Percentiles rank a stretch among this genome's conserved stretches.
phyloP scores from a whole-genome alignment of 2,113 vertebrate genomes.

The Dendropsophus ebraccatus region DNA sequence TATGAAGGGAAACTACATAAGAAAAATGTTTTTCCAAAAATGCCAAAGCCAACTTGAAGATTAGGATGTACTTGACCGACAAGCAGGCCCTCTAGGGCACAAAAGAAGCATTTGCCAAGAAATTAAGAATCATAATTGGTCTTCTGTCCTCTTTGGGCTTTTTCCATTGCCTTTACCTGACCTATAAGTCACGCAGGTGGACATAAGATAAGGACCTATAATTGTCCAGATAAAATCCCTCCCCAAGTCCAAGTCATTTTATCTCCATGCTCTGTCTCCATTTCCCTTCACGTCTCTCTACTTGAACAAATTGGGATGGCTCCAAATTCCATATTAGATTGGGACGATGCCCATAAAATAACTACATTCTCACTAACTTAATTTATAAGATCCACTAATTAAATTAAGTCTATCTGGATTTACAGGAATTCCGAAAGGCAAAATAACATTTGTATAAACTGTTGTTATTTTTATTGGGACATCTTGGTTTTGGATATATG shows the following conservation, averaged over 20 bases:
- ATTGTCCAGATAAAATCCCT: background rate
- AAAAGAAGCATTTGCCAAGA: background rate
- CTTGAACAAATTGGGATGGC: constrained; percentile 35
- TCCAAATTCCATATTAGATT: constrained; percentile 50
- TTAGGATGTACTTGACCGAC: background rate
- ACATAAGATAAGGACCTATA: background rate
- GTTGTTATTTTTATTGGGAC: constrained; percentile 32
- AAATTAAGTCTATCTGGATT: constrained; percentile 42
- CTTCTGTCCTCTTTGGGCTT: background rate
- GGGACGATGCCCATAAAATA: constrained; percentile 24
- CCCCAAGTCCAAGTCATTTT: background rate
- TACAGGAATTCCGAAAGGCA: constrained; percentile 38
- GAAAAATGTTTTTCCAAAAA: background rate
- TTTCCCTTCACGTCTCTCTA: background rate
- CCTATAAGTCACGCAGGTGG: background rate
- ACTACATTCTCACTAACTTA: constrained; percentile 37
- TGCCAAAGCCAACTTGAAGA: background rate
- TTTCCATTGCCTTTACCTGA: constrained; percentile 8
- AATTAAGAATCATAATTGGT: background rate
- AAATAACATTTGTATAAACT: constrained; percentile 25
- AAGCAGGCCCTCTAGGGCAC: background rate
- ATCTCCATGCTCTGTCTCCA: constrained; percentile 4
- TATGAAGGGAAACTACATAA: background rate
- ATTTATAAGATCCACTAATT: constrained; percentile 49
- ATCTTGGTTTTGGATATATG: background rate